Conservation (phyloP, 2,797 vertebrate species). For the Sphenodon punctatus region DNA sequence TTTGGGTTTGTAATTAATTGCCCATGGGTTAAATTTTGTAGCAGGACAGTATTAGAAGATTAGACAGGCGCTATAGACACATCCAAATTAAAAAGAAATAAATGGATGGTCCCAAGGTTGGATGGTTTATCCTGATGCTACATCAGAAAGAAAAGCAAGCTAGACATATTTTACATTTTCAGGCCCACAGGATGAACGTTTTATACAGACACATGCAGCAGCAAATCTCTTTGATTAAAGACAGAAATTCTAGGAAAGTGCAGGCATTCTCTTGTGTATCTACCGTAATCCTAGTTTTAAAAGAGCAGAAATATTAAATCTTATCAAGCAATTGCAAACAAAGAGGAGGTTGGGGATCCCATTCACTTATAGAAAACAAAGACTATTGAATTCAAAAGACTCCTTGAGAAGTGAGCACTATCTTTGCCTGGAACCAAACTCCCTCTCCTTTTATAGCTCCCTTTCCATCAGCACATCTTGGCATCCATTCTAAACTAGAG, state of each 20-base stretch:
- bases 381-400: slow-evolving; percentile 3
- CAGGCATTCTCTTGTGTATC: neutral
- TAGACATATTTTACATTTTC: neutral
- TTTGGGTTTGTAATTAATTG: neutral
- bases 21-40: neutral
- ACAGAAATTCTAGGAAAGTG: neutral
- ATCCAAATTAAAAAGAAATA: neutral
- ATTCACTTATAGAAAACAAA: slow-evolving; percentile 44
- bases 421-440: slow-evolving; percentile 17
- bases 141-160: neutral
- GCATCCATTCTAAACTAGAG: neutral
- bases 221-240: neutral
- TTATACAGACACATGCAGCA: neutral
- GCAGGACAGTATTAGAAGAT: neutral
- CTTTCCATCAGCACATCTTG: neutral
- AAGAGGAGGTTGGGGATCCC: neutral
- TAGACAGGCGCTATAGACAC: neutral
- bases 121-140: neutral
- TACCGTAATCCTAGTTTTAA: neutral
- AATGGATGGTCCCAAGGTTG: neutral
- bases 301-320: slow-evolving; percentile 11
- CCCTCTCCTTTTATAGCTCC: neutral
- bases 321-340: neutral
- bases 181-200: neutral
- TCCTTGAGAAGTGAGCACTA: neutral